Conservation (phyloP, 2,113 vertebrate genomes). For the Setophaga petechia region DNA sequence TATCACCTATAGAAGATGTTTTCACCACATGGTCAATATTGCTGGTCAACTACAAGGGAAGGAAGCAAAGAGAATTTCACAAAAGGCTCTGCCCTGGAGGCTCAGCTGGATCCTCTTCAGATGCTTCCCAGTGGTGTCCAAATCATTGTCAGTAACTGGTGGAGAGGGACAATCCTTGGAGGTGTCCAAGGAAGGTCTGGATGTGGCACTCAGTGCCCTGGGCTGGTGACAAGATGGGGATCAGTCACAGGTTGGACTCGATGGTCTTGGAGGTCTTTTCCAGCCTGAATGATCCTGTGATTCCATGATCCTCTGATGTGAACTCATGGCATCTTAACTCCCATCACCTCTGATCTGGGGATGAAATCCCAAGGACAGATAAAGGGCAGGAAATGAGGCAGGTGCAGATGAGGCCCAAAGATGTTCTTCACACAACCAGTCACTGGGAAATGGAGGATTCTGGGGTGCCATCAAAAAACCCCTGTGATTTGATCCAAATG, state of each 20-base stretch:
- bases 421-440: accelerated
- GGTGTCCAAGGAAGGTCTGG: background rate
- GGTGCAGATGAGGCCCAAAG: accelerated
- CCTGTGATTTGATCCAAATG: background rate
- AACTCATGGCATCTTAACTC: background rate
- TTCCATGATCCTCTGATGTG: background rate
- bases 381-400: background rate
- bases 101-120: background rate
- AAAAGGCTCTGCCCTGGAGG: background rate
- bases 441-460: background rate
- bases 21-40: background rate
- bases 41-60: background rate
- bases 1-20: background rate
- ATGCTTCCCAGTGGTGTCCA: background rate
- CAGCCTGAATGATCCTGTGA: background rate
- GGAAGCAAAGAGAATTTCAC: accelerated
- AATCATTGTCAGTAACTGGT: background rate
- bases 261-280: background rate
- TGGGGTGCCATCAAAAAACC: accelerated
- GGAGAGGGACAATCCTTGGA: background rate
- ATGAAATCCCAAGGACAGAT: background rate
- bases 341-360: background rate
- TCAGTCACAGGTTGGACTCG: accelerated
- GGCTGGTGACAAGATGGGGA: background rate
- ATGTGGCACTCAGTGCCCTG: background rate